phyloP scores from a whole-genome alignment of 2,113 vertebrate species.

The Microcebus murinus region DNA sequence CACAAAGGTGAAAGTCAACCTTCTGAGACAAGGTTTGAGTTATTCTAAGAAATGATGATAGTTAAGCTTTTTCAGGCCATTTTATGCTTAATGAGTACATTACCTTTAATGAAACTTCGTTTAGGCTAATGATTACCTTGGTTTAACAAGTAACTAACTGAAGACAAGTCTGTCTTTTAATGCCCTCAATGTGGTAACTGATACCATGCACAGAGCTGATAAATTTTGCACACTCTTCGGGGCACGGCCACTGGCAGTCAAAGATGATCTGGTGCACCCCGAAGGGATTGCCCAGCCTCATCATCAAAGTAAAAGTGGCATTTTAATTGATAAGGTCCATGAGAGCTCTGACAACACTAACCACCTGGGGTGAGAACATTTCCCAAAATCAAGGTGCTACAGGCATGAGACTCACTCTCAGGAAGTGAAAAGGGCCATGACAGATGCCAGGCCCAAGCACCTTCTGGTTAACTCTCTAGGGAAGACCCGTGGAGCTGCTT shows the following conservation, averaged over 20 bases:
- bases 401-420: not conserved
- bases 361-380: not conserved
- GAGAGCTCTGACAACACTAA: not conserved
- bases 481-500: not conserved
- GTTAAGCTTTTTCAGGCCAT: conserved; percentile 43
- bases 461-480: not conserved
- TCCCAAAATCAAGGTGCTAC: not conserved
- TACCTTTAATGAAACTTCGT: conserved; percentile 69
- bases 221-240: not conserved
- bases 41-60: conserved; percentile 74
- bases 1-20: conserved; percentile 79
- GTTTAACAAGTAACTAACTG: conserved; percentile 60
- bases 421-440: not conserved
- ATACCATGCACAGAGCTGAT: conserved; percentile 3
- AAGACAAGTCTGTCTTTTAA: conserved; percentile 5
- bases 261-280: not conserved
- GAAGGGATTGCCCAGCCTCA: not conserved
- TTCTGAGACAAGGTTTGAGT: conserved; percentile 70
- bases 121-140: conserved; percentile 50
- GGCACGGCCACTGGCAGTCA: not conserved
- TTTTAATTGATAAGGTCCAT: not conserved
- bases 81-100: conserved; percentile 70
- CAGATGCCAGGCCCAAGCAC: not conserved
- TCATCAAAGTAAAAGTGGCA: not conserved
- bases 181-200: conserved; percentile 6